Conservation (phyloP, 2,797 vertebrate genomes). For the Craterocephalus amniculus region DNA sequence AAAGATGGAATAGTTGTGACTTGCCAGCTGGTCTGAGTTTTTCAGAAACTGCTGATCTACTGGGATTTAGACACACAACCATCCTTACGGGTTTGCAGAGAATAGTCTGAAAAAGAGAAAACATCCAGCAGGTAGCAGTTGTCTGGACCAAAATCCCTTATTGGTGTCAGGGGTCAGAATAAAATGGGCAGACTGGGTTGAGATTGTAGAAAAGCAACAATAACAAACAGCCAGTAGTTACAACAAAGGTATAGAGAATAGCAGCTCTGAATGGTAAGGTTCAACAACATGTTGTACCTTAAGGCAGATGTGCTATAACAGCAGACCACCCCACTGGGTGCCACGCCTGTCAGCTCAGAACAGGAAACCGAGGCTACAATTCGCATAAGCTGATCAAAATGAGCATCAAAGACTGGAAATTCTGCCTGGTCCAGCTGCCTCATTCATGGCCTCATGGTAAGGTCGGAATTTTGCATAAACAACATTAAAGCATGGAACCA, state of each 20-base stretch:
- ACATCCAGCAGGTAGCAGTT: no score
- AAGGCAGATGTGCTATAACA: no score
- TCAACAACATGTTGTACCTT: not conserved
- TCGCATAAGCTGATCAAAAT: not conserved
- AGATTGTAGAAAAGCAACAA: not conserved
- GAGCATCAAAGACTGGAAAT: not conserved
- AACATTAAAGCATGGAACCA: not conserved
- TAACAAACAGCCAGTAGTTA: not conserved
- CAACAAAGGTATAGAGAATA: not conserved
- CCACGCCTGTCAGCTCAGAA: not conserved
- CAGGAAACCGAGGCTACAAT: not conserved
- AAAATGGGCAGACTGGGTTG: no score
- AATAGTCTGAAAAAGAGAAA: no score
- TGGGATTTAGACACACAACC: not conserved
- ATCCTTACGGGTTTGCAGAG: not conserved
- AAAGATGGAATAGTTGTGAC: no score
- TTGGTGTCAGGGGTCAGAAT: no score
- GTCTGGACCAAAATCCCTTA: no score
- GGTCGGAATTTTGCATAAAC: not conserved
- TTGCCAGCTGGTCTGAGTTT: no score
- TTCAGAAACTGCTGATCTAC: no score
- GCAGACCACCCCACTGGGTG: no score
- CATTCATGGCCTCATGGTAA: no score
- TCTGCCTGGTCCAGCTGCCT: not conserved
- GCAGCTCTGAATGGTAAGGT: no score